Evolutionary conservation across 2,888 invertebrate species (phyloP).

Genomic region (Troilus luridus): DNA sequence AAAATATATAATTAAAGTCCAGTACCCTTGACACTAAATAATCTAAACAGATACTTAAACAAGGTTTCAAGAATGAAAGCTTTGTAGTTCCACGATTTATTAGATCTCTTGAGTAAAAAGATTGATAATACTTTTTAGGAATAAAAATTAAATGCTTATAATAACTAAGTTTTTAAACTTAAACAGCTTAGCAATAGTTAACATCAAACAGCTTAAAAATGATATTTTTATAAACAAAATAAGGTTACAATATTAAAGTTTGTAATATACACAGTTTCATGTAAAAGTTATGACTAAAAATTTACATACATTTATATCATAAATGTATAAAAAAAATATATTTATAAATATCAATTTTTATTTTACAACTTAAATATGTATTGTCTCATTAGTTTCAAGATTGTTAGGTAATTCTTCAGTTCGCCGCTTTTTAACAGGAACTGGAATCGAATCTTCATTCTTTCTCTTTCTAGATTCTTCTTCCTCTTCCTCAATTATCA

Average conservation of each 20-base stretch:
- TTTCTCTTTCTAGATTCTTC: conserved; percentile 48
- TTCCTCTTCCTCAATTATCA: conserved; percentile 35
- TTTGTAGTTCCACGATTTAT: neutral
- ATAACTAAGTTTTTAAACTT: neutral
- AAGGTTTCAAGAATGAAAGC: neutral
- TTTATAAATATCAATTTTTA: neutral
- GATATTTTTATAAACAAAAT: neutral
- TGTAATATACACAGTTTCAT: neutral
- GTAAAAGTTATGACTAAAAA: neutral
- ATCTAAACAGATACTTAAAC: neutral
- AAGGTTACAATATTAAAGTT: neutral
- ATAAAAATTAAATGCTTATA: neutral
- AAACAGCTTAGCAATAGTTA: too few species aligned
- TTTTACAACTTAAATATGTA: conserved; percentile 6
- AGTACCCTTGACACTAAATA: too few species aligned
- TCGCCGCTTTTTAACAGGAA: conserved; percentile 61
- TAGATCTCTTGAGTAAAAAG: neutral
- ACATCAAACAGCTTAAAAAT: neutral
- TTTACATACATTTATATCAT: conserved; percentile 19
- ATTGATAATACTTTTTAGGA: neutral
- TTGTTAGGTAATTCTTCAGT: conserved; percentile 38
- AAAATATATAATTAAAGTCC: too few species aligned
- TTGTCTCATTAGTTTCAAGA: conserved; percentile 8
- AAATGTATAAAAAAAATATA: conserved; percentile 9
- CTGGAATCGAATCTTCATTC: conserved; percentile 45